Evolutionary conservation across 92 coral and sea anemone genomes (phyloP).

Genomic region (Ricordea florida): DNA sequence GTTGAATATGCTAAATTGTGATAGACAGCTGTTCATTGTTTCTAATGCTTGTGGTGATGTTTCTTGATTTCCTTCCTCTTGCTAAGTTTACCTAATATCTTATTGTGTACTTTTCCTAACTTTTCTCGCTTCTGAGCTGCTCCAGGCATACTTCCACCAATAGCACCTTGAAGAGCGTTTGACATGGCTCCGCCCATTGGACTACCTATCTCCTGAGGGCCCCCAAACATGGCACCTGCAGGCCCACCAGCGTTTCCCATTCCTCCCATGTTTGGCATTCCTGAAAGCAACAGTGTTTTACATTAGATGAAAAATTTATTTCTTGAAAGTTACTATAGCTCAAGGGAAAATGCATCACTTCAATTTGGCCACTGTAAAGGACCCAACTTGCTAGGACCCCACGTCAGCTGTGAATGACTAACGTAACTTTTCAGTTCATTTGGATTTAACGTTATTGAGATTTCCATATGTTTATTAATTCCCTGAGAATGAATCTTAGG

Average conservation of each 20-base stretch:
- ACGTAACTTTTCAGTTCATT: too few relatives aligned
- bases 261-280: constrained; percentile 39
- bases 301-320: too few relatives aligned
- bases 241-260: constrained; percentile 42
- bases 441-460: too few relatives aligned
- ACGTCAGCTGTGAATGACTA: too few relatives aligned
- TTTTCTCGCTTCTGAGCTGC: constrained; percentile 48
- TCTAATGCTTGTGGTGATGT: constrained; percentile 50
- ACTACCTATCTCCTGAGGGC: constrained; percentile 40
- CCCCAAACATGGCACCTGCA: constrained; percentile 34
- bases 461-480: too few relatives aligned
- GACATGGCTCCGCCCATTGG: constrained; percentile 22
- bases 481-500: too few relatives aligned
- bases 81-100: constrained; percentile 32
- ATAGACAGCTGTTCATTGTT: neutral
- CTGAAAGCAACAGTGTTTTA: too few relatives aligned
- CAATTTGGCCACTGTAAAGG: too few relatives aligned
- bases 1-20: neutral
- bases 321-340: too few relatives aligned
- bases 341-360: too few relatives aligned
- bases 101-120: constrained; percentile 69
- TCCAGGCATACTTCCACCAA: constrained; percentile 29
- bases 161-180: constrained; percentile 17
- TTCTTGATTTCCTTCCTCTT: constrained; percentile 61
- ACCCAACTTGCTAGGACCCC: too few relatives aligned